Base-by-base conservation (phyloP, 2,888 invertebrate species). In the Agriopis leucophaearia region DNA sequence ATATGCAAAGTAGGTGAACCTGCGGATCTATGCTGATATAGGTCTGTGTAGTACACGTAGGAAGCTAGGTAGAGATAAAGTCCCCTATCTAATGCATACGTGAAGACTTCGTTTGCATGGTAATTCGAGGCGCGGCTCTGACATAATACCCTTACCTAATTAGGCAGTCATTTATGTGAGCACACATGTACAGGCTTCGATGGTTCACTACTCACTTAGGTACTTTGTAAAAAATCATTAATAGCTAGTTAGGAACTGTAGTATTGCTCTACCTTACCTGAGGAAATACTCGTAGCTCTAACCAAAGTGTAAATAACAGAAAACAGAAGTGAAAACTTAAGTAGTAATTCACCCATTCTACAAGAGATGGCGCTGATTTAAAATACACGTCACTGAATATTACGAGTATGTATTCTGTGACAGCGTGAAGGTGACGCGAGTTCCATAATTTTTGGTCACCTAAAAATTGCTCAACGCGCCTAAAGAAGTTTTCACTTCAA, bases 31-130 rank as follows among this genome's bases (percentile, higher is more conserved):
- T 12, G 8, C 50, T 16, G 9, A 3, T 27, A 27, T 52, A 42
- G 9, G 36, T 18, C 27, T 27, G 27, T 13, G 8, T 18, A 5
- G 13, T 18, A 42, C 8, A 45, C 44, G 57, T 57, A 35, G 15
- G 57, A 15, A 44, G 42, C 13, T 42, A 56, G 18, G 36, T 57
- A 47, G 18, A 44, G 47, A 74, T 74, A 78, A 74, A 38, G 66
- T 70, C 66, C 55, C 67, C 57, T 59, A 70, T 56, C 59, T 71
- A 70, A 69, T 75, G 74, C 69, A 42, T 56, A 59, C 57, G 61
- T 56, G 63, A 70, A 73, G 65, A 69, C 66, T 55, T 73, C 56
- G 75, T 82, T 81, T 74, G 71, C 81, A 81, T 80, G 71, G 59
- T 78, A 79, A 80, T 75, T 65, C 16, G 68, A 51, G 59, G 51